Base-by-base conservation (phyloP, 2,797 vertebrate genomes). In the Saguinus oedipus region DNA sequence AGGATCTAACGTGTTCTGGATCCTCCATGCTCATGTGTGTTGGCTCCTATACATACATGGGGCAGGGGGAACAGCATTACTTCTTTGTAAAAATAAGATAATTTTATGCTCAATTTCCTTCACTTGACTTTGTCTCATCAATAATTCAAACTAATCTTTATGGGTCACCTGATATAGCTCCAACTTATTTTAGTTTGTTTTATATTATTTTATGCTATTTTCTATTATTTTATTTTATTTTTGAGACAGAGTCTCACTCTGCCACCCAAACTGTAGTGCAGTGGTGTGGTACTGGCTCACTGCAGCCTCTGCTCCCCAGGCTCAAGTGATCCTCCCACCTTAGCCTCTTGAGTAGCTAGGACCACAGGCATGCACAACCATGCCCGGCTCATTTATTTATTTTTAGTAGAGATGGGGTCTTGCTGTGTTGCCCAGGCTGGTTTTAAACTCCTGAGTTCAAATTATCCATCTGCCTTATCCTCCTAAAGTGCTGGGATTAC, bases 21-120 rank as follows among this genome's bases (percentile, higher is more conserved):
- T 64, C 6, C 61, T 50, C 24, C 8, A 2, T 0, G 59, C 19
- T 64, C 74, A 0, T 2, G 33, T 2, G 2, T 42, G 33, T 24
- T 44, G 39, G 55, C 9, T 78, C 36, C 24, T 8, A 26, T 33
- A 42, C 14, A 30, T 12, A 24, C 2, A 1, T 4, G 20, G 4
- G 6, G 1, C 30, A 4, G 36, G 11, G 1, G n/a, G 4, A 26
- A 27, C 2, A 30, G 22, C 50, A 27, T 55, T 36, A 72, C 27
- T 24, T 61, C 75, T 89, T 42, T 50, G 90, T 93, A 80, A 74
- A 78, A 74, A 57, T 42, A n/a, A 20, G 10, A 17, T 55, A 50
- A 64, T 19, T 90, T 90, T 48, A 74, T 42, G 48, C 17, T 36
- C 19, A 27, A 12, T 48, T 85, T n/a, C 82, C 26, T 94, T 24